Evolutionary conservation across 2,797 vertebrate genomes (phyloP).

Genomic region (Megalops cyprinoides): DNA sequence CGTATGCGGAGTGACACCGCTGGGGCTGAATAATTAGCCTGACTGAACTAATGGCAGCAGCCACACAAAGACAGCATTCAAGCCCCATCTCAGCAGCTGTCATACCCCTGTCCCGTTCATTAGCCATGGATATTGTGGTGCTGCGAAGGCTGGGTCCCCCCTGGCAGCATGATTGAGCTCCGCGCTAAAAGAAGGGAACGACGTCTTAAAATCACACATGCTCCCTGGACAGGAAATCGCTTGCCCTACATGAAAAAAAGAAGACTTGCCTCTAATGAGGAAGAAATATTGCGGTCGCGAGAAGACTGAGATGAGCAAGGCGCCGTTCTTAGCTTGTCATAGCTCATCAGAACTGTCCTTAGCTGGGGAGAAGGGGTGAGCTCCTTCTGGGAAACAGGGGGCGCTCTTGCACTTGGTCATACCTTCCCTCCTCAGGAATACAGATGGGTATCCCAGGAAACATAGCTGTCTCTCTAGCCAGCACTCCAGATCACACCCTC

Average conservation of each 20-base stretch:
- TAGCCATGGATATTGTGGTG: conserved; percentile 24
- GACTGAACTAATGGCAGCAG: conserved; percentile 37
- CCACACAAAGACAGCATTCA: conserved; percentile 42
- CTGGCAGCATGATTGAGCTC: conserved; percentile 16
- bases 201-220: conserved; percentile 20
- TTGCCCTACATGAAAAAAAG: background rate
- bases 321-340: background rate
- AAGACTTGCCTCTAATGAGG: conserved; percentile 1
- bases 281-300: background rate
- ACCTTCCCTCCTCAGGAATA: too few species aligned
- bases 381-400: background rate
- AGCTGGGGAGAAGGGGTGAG: background rate
- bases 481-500: too few species aligned
- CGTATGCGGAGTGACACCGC: conserved; percentile 35
- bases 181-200: conserved; percentile 7
- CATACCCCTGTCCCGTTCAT: conserved; percentile 34
- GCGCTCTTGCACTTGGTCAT: too few species aligned
- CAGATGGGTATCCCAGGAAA: too few species aligned
- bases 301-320: background rate
- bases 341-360: background rate
- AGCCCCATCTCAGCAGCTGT: conserved; percentile 23
- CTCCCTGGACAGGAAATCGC: conserved; percentile 21
- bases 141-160: background rate
- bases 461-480: too few species aligned
- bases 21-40: conserved; percentile 45